A percentile compares a stretch with the other conserved stretches of the same genome.
These are phyloP conservation scores for Zaprionus lineosus DNA, from an alignment of 2,888 invertebrate genomes.

Conservation along the genomic window DNA sequence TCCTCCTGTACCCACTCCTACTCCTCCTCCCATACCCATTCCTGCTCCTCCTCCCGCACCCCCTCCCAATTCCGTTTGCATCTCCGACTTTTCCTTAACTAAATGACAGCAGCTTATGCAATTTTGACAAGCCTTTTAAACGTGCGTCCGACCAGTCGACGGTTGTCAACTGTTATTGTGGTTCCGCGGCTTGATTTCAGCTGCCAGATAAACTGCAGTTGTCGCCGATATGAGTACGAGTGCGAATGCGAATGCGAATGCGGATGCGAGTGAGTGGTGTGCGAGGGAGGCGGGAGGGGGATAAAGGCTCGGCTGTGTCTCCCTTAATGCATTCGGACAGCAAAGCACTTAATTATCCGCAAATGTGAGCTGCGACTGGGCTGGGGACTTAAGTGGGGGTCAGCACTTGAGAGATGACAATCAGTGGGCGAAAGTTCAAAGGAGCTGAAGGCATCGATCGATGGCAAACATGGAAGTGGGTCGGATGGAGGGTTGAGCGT, in stretches of 20 bases:
- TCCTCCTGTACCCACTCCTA: too few relatives aligned
- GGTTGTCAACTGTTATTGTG: conserved; percentile 72
- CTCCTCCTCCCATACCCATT: too few relatives aligned
- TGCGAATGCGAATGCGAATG: background rate
- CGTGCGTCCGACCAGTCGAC: conserved; percentile 66
- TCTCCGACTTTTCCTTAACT: conserved; percentile 6
- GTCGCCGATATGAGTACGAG: conserved; percentile 23
- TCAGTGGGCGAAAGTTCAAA: conserved; percentile 28
- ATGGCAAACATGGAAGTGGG: background rate
- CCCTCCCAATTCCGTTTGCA: background rate
- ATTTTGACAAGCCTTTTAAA: conserved; percentile 73
- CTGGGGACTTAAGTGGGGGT: conserved; percentile 18
- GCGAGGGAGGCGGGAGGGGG: conserved; percentile 5
- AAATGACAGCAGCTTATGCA: conserved; percentile 65
- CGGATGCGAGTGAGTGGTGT: background rate
- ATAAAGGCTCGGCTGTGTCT: conserved; percentile 41
- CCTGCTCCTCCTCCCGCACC: background rate
- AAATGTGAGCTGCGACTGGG: conserved; percentile 42
- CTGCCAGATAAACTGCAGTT: conserved; percentile 51
- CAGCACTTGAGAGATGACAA: conserved; percentile 37
- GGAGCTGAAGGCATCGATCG: background rate
- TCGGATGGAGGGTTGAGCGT: too few relatives aligned
- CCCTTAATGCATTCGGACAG: conserved; percentile 65
- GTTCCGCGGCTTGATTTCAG: conserved; percentile 56
- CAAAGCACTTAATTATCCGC: conserved; percentile 69